Conservation (phyloP, 2,797 vertebrate genomes). For the Monodelphis domestica region DNA sequence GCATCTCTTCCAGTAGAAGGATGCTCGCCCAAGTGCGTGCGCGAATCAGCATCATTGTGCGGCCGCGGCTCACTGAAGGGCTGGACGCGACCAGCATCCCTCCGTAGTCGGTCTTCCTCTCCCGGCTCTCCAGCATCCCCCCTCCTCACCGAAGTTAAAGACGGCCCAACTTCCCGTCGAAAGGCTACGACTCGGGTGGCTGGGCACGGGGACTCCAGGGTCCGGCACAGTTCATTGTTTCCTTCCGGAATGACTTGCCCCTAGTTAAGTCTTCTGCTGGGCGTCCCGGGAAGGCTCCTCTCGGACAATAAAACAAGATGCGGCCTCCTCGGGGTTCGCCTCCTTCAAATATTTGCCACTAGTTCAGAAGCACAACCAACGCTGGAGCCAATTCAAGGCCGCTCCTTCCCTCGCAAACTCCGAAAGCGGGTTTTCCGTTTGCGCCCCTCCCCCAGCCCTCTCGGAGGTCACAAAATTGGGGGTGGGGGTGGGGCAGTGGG, state of each 20-base stretch:
- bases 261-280: constrained; percentile 11
- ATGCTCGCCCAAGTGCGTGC: too few species aligned
- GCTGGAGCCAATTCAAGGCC: too few species aligned
- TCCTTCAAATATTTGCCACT: neutral
- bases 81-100: too few species aligned
- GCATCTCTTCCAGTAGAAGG: too few species aligned
- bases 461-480: neutral
- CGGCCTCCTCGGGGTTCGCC: too few species aligned
- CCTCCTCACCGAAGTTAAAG: too few species aligned
- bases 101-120: too few species aligned
- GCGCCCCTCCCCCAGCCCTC: neutral
- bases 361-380: constrained; percentile 6
- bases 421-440: neutral
- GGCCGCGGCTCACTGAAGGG: too few species aligned
- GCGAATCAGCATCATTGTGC: too few species aligned
- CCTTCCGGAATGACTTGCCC: neutral
- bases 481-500: neutral
- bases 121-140: too few species aligned
- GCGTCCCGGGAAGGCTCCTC: too few species aligned
- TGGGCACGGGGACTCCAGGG: neutral
- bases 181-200: constrained; percentile 8
- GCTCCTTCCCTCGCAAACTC: neutral
- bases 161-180: constrained; percentile 44
- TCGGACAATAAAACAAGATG: neutral
- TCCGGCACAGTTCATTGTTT: neutral